Percentiles rank a stretch among this genome's conserved stretches.
Conservation (phyloP, 2,888 invertebrate genomes). For the Heliconius ethilla region DNA sequence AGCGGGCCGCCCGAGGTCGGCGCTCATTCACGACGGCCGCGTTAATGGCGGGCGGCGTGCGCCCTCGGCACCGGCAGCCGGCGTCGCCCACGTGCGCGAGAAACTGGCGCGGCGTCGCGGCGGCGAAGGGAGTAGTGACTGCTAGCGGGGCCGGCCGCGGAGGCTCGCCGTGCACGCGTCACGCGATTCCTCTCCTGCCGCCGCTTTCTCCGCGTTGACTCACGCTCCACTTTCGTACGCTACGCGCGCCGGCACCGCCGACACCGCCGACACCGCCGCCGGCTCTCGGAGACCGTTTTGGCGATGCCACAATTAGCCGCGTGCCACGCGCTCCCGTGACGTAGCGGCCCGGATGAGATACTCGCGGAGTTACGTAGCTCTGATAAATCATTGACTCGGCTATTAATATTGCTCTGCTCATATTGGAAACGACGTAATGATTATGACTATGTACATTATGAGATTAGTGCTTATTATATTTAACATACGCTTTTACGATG, state of each 20-base stretch:
- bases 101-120: constrained; percentile 80
- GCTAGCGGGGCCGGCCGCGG: constrained; percentile 62
- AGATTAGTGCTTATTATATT: constrained; percentile 36
- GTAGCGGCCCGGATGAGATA: constrained; percentile 67
- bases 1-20: constrained; percentile 77
- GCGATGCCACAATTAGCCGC: constrained; percentile 77
- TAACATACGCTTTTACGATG: neutral
- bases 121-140: constrained; percentile 74
- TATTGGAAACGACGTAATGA: constrained; percentile 62
- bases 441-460: constrained; percentile 46
- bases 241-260: constrained; percentile 52
- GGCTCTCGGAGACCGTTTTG: constrained; percentile 71
- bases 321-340: constrained; percentile 75
- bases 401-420: constrained; percentile 71
- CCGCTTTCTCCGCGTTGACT: constrained; percentile 66
- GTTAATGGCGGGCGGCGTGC: constrained; percentile 70
- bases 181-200: constrained; percentile 51
- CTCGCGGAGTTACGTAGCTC: constrained; percentile 68
- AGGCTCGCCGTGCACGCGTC: constrained; percentile 68
- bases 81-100: constrained; percentile 80
- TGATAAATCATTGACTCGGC: constrained; percentile 68
- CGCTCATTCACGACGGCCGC: constrained; percentile 79
- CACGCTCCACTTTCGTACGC: constrained; percentile 69
- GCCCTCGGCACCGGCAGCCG: constrained; percentile 67
- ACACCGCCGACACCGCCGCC: constrained; percentile 48